Percentiles rank a stretch among this genome's conserved stretches.
Evolutionary conservation across 2,888 invertebrate species (phyloP).

Genomic region (Chrysomela aeneicollis): DNA sequence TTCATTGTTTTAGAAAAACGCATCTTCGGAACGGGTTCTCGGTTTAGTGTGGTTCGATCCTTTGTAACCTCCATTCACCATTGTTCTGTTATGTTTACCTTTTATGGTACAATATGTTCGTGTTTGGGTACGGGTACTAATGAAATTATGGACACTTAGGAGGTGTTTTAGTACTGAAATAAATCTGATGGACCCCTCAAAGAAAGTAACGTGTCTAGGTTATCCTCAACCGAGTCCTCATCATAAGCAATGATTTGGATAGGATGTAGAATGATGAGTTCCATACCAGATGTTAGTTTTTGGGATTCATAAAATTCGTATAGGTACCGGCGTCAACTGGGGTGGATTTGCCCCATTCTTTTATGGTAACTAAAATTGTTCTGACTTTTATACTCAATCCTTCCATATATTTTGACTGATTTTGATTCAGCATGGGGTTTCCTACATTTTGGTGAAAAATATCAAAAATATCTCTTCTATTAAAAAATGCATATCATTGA

Average conservation of each 20-base stretch:
- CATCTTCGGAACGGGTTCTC: conserved; percentile 25
- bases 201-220: neutral
- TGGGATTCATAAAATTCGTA: too few species aligned
- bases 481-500: too few species aligned
- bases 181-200: neutral
- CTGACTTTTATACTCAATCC: too few species aligned
- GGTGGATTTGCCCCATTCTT: too few species aligned
- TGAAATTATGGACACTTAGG: conserved; percentile 3
- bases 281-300: too few species aligned
- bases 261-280: too few species aligned
- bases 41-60: conserved; percentile 16
- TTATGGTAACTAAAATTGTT: too few species aligned
- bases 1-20: conserved; percentile 54
- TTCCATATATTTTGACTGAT: too few species aligned
- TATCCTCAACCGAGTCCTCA: neutral
- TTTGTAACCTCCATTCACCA: conserved; percentile 22
- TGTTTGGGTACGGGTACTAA: conserved; percentile 6
- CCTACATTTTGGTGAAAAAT: too few species aligned
- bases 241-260: neutral
- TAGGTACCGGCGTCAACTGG: too few species aligned
- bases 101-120: conserved; percentile 18
- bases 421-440: too few species aligned
- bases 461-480: too few species aligned
- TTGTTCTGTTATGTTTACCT: conserved; percentile 23
- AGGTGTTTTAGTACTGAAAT: conserved; percentile 4